Conservation (phyloP, 2,113 vertebrate genomes). For the Apeltes quadracus region DNA sequence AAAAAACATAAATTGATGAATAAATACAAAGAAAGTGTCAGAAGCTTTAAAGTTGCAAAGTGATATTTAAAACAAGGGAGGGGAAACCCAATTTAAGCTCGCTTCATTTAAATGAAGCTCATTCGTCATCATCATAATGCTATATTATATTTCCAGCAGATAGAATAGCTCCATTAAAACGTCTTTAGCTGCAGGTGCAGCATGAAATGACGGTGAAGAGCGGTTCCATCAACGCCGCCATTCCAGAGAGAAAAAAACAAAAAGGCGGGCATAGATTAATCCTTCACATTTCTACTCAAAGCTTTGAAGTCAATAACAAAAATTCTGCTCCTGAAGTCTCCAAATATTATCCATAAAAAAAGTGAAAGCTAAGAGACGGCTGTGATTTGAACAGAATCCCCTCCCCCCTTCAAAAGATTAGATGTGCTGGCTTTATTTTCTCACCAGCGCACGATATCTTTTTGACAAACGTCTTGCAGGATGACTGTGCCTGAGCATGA, state of each 20-base stretch:
- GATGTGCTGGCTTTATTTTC: conserved; percentile 57
- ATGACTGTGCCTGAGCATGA: conserved; percentile 39
- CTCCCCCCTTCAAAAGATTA: conserved; percentile 41
- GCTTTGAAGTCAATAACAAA: conserved; percentile 54
- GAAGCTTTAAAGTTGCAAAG: not conserved
- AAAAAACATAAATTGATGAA: not conserved
- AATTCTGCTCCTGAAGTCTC: conserved; percentile 30
- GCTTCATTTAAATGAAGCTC: conserved; percentile 11
- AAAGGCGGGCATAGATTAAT: conserved; percentile 45
- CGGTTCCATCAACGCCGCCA: conserved; percentile 44
- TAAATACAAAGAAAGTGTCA: not conserved
- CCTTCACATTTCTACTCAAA: conserved; percentile 39
- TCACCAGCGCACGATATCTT: conserved; percentile 35
- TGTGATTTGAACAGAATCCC: conserved; percentile 21
- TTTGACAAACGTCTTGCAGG: conserved; percentile 46
- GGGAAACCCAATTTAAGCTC: conserved; percentile 8
- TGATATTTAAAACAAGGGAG: conserved; percentile 5
- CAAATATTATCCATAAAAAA: conserved; percentile 31
- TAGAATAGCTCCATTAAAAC: conserved; percentile 30
- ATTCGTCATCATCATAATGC: not conserved
- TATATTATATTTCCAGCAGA: conserved; percentile 21
- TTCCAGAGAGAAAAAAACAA: conserved; percentile 48
- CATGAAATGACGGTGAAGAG: conserved; percentile 16
- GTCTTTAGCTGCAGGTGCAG: conserved; percentile 31
- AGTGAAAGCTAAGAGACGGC: conserved; percentile 16